These are phyloP conservation scores for Branchellion lobata DNA, from an alignment of 2,888 invertebrate species.

Conservation along the genomic window DNA sequence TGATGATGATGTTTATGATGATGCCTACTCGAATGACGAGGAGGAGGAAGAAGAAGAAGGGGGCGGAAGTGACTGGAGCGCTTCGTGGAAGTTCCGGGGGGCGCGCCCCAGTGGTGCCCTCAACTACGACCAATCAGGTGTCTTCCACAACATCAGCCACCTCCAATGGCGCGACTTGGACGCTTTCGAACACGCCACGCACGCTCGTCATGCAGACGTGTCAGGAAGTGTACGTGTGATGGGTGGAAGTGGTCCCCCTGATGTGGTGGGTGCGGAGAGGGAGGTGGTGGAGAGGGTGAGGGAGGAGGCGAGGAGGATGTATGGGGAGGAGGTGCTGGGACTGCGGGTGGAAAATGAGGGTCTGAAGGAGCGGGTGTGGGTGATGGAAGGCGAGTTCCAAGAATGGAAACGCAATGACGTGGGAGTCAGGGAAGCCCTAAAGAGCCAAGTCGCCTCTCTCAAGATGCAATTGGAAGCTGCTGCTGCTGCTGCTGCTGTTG, in stretches of 20 bases:
- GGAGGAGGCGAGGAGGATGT: conserved; percentile 14
- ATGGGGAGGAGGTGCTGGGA: background rate
- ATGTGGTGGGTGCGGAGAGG: background rate
- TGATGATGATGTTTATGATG: conserved; percentile 19
- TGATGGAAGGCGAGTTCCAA: conserved; percentile 30
- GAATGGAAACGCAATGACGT: conserved; percentile 28
- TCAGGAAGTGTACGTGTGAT: background rate
- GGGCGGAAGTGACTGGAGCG: conserved; percentile 2
- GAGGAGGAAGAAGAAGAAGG: conserved; percentile 26
- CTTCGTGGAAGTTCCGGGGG: background rate
- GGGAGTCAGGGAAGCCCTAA: background rate
- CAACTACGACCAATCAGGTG: conserved; percentile 13
- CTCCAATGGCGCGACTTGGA: conserved; percentile 14
- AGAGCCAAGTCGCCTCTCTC: background rate
- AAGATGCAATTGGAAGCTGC: background rate
- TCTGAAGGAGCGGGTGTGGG: conserved; percentile 24
- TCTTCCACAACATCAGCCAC: conserved; percentile 20
- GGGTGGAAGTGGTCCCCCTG: background rate
- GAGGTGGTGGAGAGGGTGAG: background rate
- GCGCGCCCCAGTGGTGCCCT: background rate
- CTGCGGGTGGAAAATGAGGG: conserved; percentile 27
- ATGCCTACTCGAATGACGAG: background rate
- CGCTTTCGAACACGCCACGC: background rate
- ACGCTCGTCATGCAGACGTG: background rate
- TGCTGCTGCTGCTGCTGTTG: background rate